Evolutionary conservation across 2,888 invertebrate species (phyloP).

Genomic region (Amphipoea lucens): DNA sequence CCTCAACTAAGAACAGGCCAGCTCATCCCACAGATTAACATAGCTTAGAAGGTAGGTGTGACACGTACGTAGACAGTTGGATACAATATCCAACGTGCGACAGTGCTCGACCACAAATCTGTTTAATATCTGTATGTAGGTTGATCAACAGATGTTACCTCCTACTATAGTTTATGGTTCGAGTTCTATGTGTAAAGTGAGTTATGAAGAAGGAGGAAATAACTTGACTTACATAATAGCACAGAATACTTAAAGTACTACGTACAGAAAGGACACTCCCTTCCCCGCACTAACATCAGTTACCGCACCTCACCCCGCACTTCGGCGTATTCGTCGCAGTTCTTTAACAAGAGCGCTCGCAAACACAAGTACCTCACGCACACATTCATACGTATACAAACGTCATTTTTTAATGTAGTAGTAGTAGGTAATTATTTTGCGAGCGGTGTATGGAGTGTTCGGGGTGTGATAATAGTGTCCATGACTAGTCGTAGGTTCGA

Average conservation of each 20-base stretch:
- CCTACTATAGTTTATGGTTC: constrained; percentile 31
- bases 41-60: constrained; percentile 22
- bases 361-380: no score
- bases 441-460: no score
- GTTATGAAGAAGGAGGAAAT: background rate
- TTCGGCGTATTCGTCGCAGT: no score
- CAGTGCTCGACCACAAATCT: constrained; percentile 47
- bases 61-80: constrained; percentile 3
- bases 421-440: no score
- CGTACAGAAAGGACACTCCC: no score
- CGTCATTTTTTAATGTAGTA: no score
- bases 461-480: no score
- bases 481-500: background rate
- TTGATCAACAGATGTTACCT: constrained; percentile 37
- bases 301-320: no score
- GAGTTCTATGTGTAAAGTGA: constrained; percentile 5
- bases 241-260: no score
- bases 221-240: background rate
- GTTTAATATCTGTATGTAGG: constrained; percentile 38
- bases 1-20: background rate
- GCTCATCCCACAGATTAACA: constrained; percentile 1
- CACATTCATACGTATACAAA: no score
- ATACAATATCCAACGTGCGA: constrained; percentile 25
- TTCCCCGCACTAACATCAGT: no score
- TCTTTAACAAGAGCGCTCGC: no score